These are phyloP conservation scores for Eulimnadia texana DNA, from an alignment of 1,140 invertebrate genomes.

Conservation along the genomic window DNA sequence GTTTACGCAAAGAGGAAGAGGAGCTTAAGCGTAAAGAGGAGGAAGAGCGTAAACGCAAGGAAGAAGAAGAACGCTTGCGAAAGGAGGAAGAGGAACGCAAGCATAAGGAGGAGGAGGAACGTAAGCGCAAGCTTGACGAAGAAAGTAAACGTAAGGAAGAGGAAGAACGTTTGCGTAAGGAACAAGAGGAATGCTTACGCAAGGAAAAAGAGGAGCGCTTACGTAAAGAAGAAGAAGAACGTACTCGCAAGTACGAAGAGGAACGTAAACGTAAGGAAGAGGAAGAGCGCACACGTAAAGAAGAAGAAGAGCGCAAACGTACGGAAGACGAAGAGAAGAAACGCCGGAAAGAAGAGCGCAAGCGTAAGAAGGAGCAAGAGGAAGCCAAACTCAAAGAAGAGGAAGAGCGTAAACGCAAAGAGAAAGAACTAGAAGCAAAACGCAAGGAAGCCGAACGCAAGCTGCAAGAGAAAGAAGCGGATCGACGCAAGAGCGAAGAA, in stretches of 20 bases:
- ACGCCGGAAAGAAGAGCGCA: conserved; percentile 16
- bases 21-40: conserved; percentile 19
- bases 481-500: conserved; percentile 14
- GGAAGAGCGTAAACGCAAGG: conserved; percentile 15
- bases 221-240: conserved; percentile 16
- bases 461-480: conserved; percentile 19
- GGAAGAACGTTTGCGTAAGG: conserved; percentile 17
- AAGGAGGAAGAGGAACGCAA: conserved; percentile 16
- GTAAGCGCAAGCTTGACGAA: conserved; percentile 17
- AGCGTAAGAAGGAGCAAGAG: conserved; percentile 20
- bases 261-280: conserved; percentile 12
- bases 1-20: conserved; percentile 13
- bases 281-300: conserved; percentile 6
- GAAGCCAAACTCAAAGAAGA: conserved; percentile 20
- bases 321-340: conserved; percentile 21
- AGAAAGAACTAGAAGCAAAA: conserved; percentile 19
- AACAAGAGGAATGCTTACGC: conserved; percentile 14
- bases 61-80: conserved; percentile 17
- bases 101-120: conserved; percentile 15
- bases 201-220: conserved; percentile 19
- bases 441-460: conserved; percentile 20
- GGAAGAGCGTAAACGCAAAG: conserved; percentile 19
- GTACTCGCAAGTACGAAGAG: conserved; percentile 8
- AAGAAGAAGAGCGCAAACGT: conserved; percentile 20
- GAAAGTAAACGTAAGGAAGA: conserved; percentile 17